phyloP scores from a whole-genome alignment of 2,797 vertebrate genomes.

The Acrocephalus scirpaceus region DNA sequence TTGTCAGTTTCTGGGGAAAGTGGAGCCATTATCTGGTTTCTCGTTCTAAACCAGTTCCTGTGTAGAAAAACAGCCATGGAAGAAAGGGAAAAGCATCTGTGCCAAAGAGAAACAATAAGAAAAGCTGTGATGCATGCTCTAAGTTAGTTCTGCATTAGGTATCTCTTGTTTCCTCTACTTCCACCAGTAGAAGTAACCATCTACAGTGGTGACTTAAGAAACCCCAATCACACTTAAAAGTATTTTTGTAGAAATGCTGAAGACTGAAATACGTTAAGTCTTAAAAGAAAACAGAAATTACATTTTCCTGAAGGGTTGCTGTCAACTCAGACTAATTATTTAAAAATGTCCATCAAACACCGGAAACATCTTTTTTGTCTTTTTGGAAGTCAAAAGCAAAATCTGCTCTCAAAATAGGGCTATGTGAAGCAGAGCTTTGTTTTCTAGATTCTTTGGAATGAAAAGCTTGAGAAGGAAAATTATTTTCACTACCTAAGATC shows the following conservation, averaged over 20 bases:
- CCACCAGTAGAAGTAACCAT: background rate
- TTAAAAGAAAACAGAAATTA: background rate
- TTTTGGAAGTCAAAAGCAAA: background rate
- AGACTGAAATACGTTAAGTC: background rate
- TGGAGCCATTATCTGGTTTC: background rate
- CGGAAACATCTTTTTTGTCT: background rate
- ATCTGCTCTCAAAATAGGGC: background rate
- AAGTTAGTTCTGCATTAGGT: background rate
- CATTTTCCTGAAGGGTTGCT: background rate
- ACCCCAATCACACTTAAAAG: background rate
- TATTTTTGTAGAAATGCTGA: background rate
- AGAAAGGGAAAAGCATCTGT: background rate
- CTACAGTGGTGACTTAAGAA: background rate
- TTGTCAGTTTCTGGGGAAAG: background rate
- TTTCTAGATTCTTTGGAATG: background rate
- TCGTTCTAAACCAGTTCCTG: background rate
- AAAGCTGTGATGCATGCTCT: background rate
- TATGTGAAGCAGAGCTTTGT: background rate
- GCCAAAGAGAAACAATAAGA: background rate
- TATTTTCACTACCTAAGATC: background rate
- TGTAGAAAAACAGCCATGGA: background rate
- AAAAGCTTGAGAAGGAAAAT: background rate
- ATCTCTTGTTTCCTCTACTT: background rate
- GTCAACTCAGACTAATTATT: background rate
- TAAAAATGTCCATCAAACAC: background rate